These are phyloP conservation scores for Anoplius nigerrimus DNA, from an alignment of 2,888 invertebrate genomes.

Conservation along the genomic window DNA sequence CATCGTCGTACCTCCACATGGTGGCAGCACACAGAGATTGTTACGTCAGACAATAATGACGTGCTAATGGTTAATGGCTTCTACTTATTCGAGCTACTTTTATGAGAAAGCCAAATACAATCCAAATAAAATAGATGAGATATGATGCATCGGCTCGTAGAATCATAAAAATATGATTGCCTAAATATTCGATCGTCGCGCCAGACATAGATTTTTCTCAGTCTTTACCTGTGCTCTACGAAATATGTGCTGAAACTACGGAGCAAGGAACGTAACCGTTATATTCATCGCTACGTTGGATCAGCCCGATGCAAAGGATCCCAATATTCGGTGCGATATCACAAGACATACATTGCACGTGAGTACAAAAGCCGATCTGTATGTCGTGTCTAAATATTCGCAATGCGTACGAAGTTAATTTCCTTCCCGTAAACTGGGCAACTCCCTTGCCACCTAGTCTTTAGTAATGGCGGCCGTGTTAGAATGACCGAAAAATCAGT, in stretches of 20 bases:
- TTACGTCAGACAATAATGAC: conserved; percentile 58
- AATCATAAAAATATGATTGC: conserved; percentile 78
- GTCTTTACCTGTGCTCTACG: conserved; percentile 45
- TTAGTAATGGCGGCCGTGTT: conserved; percentile 60
- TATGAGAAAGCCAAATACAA: conserved; percentile 65
- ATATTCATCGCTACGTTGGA: conserved; percentile 55
- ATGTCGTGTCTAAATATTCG: neutral
- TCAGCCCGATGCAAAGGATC: conserved; percentile 63
- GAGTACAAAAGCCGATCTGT: conserved; percentile 50
- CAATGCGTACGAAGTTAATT: conserved; percentile 22
- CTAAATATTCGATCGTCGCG: conserved; percentile 52
- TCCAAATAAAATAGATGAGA: conserved; percentile 79
- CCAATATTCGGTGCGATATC: conserved; percentile 56
- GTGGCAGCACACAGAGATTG: conserved; percentile 46
- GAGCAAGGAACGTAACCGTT: conserved; percentile 55
- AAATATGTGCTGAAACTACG: conserved; percentile 55
- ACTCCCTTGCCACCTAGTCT: conserved; percentile 59
- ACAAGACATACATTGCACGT: conserved; percentile 63
- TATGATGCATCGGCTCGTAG: conserved; percentile 79
- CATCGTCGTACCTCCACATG: neutral
- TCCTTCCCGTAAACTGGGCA: conserved; percentile 51
- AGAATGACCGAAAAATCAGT: conserved; percentile 46
- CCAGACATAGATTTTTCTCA: conserved; percentile 49
- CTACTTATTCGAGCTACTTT: conserved; percentile 61
- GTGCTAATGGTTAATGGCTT: conserved; percentile 65